Percentiles rank a stretch among this genome's conserved stretches.
Evolutionary conservation across 2,797 vertebrate species (phyloP).

Genomic region (Furcifer pardalis): DNA sequence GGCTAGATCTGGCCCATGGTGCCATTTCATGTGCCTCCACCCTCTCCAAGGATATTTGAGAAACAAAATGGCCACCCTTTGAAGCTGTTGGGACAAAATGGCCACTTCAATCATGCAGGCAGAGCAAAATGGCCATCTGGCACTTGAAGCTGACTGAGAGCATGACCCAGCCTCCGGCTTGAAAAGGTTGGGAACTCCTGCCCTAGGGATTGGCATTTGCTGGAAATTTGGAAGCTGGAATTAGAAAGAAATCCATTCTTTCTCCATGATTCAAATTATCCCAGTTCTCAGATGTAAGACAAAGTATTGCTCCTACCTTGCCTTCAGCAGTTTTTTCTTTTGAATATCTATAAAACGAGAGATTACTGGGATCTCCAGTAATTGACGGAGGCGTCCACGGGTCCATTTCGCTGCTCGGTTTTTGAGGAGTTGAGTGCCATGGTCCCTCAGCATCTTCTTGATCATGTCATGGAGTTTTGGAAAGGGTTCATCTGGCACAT

Average conservation of each 20-base stretch:
- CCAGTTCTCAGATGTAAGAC: no score
- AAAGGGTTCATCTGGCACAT: conserved; percentile 38
- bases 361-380: conserved; percentile 78
- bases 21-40: no score
- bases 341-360: conserved; percentile 71
- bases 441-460: conserved; percentile 64
- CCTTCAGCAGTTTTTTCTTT: conserved; percentile 69
- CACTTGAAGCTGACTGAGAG: no score
- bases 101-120: no score
- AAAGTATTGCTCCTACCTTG: conserved; percentile 63
- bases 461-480: conserved; percentile 67
- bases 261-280: neutral
- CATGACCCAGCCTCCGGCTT: no score
- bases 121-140: no score
- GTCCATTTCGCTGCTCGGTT: neutral
- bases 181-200: no score
- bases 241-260: neutral
- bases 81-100: no score
- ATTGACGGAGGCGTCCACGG: conserved; percentile 57
- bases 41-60: no score
- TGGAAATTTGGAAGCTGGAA: neutral
- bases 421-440: accelerated
- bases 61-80: no score
- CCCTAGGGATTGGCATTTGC: no score
- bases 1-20: no score